Base-by-base conservation (phyloP, 2,888 invertebrate genomes). In the Dasypolia templi region DNA sequence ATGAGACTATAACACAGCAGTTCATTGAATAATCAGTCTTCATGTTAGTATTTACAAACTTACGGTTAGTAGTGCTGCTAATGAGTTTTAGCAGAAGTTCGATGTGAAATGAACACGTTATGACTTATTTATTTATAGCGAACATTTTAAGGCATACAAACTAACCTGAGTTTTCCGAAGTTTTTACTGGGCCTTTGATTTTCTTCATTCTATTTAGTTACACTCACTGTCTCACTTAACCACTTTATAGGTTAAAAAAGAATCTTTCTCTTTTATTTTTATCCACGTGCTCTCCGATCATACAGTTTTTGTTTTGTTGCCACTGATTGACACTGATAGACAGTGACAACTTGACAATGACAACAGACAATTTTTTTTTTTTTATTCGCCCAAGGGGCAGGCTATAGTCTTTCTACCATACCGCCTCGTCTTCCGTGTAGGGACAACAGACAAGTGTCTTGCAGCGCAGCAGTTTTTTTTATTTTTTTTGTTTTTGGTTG, bases 91-190 rank as follows among this genome's bases (percentile, higher is more conserved):
- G 0, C 4, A 11, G 19, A 35, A 3, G 6, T 39, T 70, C 29
- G 19, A 66, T n/a, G 42, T 3, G 17, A 9, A 1, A 35, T 17
- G 17, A 63, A 51, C 39, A 49, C 17, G n/a, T 14, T 68, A 39
- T 14, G 22, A 64, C 26, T 9, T n/a, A 26, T 19, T 19, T 7
- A 42, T 35, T 4, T 49, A 35, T 3, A 70, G 22, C 19, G 7
- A 79, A 63, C 5, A 63, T 26, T 39, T 14, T 22, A 6, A 6
- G 32, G 12, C 7, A 35, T 55, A 55, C 9, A 44, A 51, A 63
- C 39, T 73, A 58, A 86, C 88, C 89, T 84, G 88, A 86, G 35
- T 83, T 78, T 63, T 83, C 81, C 65, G 84, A 62, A 35, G 75
- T 12, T 49, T 62, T 72, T 55, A 75, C 66, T 17, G 72, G 32